phyloP scores from a whole-genome alignment of 2,113 vertebrate species.

The Mesembrinibis cayennensis region DNA sequence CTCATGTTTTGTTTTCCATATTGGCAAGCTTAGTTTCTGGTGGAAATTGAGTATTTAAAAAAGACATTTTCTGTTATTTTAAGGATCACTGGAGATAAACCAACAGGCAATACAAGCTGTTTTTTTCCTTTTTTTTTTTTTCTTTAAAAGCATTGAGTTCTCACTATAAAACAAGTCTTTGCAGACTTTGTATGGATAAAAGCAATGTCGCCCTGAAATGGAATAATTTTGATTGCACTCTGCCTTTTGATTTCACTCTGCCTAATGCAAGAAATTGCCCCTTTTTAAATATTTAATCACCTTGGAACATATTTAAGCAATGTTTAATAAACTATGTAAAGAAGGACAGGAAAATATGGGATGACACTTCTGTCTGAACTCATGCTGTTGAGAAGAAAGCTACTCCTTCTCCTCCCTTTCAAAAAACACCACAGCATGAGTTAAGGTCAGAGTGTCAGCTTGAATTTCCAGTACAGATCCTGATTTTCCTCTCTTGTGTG shows the following conservation, averaged over 20 bases:
- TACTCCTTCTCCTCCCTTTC: not conserved
- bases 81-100: not conserved
- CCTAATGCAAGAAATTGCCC: not conserved
- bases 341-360: not conserved
- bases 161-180: not conserved
- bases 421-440: not conserved
- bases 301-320: not conserved
- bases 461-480: constrained; percentile 15
- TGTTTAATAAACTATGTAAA: not conserved
- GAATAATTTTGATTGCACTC: not conserved
- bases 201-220: not conserved
- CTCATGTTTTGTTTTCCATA: not conserved
- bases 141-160: not conserved
- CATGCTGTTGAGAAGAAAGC: not conserved
- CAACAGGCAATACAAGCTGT: not conserved
- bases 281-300: not conserved
- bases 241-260: not conserved
- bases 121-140: not conserved
- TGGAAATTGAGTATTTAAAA: constrained; percentile 1
- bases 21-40: not conserved
- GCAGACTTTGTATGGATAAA: not conserved
- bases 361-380: not conserved
- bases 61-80: not conserved
- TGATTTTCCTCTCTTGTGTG: not conserved
- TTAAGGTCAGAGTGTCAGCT: constrained; percentile 26